Conservation (phyloP, 2,888 invertebrate genomes). For the Phaonia tiefii region DNA sequence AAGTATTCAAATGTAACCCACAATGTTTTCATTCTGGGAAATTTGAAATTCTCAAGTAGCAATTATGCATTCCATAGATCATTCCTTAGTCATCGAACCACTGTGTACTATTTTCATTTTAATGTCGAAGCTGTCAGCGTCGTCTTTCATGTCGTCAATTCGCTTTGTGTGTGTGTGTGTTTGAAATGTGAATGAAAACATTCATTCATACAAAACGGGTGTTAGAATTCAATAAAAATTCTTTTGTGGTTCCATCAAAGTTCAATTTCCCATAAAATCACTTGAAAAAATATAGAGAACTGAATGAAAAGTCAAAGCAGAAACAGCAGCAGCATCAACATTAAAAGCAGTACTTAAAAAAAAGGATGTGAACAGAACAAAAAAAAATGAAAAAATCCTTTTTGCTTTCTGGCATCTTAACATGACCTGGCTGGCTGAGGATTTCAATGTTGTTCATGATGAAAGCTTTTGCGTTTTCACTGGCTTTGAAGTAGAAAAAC, state of each 20-base stretch:
- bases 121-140: neutral
- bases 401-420: constrained; percentile 1
- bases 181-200: neutral
- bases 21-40: too few species aligned
- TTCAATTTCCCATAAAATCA: constrained; percentile 62
- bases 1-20: too few species aligned
- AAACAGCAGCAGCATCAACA: neutral
- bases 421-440: constrained; percentile 21
- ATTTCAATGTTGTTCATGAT: constrained; percentile 12
- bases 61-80: too few species aligned
- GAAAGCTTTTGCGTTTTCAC: neutral
- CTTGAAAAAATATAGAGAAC: constrained; percentile 22
- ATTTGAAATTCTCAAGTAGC: too few species aligned
- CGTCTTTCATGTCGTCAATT: neutral
- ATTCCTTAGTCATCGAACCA: neutral
- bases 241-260: constrained; percentile 60
- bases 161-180: neutral
- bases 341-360: too few species aligned
- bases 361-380: neutral
- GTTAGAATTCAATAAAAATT: constrained; percentile 60
- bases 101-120: neutral
- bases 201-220: constrained; percentile 36
- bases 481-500: too few species aligned
- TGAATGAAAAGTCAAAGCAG: neutral
- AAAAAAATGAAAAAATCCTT: constrained; percentile 5